Conservation (phyloP, 2,888 invertebrate genomes). For the Rotaria macrura region DNA sequence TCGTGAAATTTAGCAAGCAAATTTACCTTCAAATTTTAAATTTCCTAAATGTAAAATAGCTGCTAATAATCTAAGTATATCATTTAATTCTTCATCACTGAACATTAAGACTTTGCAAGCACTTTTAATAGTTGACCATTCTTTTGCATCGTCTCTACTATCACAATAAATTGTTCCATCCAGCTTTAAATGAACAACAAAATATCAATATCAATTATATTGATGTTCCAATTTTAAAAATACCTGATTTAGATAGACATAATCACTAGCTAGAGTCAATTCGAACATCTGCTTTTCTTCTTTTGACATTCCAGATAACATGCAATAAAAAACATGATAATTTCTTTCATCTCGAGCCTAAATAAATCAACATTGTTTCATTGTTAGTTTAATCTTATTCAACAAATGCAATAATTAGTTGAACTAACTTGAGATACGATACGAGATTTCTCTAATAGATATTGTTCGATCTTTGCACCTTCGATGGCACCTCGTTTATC, state of each 20-base stretch:
- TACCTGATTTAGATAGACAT: constrained; percentile 73
- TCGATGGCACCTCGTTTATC: constrained; percentile 85
- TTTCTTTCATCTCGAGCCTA: constrained; percentile 73
- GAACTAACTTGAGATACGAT: constrained; percentile 69
- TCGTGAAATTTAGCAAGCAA: background rate
- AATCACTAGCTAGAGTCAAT: constrained; percentile 74
- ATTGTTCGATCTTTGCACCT: constrained; percentile 96
- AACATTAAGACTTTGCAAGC: constrained; percentile 86
- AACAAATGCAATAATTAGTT: background rate
- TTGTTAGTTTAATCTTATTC: background rate
- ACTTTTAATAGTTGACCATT: constrained; percentile 89
- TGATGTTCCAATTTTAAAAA: background rate
- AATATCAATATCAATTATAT: background rate
- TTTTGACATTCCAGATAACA: constrained; percentile 76
- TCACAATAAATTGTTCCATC: constrained; percentile 65
- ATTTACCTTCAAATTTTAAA: constrained; percentile 68
- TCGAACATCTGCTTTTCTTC: constrained; percentile 84
- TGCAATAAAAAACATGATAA: constrained; percentile 89
- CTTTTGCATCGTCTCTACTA: constrained; percentile 85
- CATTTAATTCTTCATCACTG: constrained; percentile 88
- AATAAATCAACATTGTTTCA: background rate
- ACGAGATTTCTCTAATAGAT: constrained; percentile 88
- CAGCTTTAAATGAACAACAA: background rate
- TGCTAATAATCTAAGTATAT: constrained; percentile 80
- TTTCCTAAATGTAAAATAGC: constrained; percentile 90